Conservation (phyloP, 2,888 invertebrate genomes). For the Lithophane leautieri region DNA sequence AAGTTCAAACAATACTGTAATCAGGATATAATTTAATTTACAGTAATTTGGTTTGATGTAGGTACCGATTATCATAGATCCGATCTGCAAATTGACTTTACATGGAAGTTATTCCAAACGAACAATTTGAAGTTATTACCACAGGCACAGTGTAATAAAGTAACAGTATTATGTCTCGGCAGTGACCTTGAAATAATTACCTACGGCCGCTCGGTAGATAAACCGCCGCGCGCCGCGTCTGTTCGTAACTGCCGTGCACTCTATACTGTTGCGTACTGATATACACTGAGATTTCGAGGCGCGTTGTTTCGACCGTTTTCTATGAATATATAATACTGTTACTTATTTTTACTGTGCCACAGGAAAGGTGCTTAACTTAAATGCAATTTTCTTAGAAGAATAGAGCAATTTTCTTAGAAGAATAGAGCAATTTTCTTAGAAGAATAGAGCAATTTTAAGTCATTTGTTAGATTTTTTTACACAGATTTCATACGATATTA, state of each 20-base stretch:
- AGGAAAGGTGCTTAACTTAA: background rate
- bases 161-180: too few species aligned
- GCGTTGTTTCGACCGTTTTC: too few species aligned
- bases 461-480: slow-evolving; percentile 37
- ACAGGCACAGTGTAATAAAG: too few species aligned
- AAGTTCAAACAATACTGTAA: slow-evolving; percentile 35
- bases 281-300: too few species aligned
- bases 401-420: too few species aligned
- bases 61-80: slow-evolving; percentile 29
- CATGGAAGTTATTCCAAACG: slow-evolving; percentile 26
- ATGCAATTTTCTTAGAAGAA: slow-evolving; percentile 40
- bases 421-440: slow-evolving; percentile 34
- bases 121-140: slow-evolving; percentile 15
- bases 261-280: too few species aligned
- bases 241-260: too few species aligned
- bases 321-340: too few species aligned
- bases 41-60: background rate
- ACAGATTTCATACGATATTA: background rate
- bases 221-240: too few species aligned
- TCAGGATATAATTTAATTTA: slow-evolving; percentile 23
- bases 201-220: too few species aligned
- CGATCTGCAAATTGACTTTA: slow-evolving; percentile 45
- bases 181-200: too few species aligned
- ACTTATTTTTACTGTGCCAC: too few species aligned
- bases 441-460: slow-evolving; percentile 34